Percentiles rank a stretch among this genome's conserved stretches.
These are phyloP conservation scores for Agrochola macilenta DNA, from an alignment of 2,888 invertebrate species.

Conservation along the genomic window DNA sequence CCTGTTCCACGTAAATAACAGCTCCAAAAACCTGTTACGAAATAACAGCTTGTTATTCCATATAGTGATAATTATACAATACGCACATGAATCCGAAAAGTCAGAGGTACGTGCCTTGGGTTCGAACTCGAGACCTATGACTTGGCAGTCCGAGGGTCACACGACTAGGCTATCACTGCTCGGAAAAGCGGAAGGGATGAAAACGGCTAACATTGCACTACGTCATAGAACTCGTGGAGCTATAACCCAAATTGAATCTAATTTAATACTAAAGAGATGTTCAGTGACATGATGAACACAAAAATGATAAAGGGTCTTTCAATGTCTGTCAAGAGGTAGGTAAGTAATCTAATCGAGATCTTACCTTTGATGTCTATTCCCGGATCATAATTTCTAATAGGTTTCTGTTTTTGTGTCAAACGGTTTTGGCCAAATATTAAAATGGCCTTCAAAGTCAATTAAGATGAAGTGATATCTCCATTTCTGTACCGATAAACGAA, in stretches of 20 bases:
- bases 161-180: too few relatives aligned
- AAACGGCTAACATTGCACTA: not conserved
- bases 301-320: slow-evolving; percentile 31
- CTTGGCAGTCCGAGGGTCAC: too few relatives aligned
- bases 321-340: slow-evolving; percentile 33
- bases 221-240: not conserved
- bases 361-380: slow-evolving; percentile 45
- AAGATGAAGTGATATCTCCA: slow-evolving; percentile 24
- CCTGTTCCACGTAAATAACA: too few relatives aligned
- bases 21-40: too few relatives aligned
- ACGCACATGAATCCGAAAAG: too few relatives aligned
- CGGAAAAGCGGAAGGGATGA: not conserved
- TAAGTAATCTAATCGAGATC: slow-evolving; percentile 39
- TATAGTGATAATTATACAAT: too few relatives aligned
- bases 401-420: slow-evolving; percentile 15
- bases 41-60: too few relatives aligned
- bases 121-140: too few relatives aligned
- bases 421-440: slow-evolving; percentile 12
- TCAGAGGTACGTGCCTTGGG: too few relatives aligned
- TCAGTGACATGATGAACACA: slow-evolving; percentile 46
- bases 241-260: not conserved
- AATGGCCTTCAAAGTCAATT: slow-evolving; percentile 20
- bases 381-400: slow-evolving; percentile 35
- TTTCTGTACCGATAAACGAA: slow-evolving; percentile 1
- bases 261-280: slow-evolving; percentile 29